Conservation (phyloP, 2,113 vertebrate species). For the Chaetorhynchus papuensis region DNA sequence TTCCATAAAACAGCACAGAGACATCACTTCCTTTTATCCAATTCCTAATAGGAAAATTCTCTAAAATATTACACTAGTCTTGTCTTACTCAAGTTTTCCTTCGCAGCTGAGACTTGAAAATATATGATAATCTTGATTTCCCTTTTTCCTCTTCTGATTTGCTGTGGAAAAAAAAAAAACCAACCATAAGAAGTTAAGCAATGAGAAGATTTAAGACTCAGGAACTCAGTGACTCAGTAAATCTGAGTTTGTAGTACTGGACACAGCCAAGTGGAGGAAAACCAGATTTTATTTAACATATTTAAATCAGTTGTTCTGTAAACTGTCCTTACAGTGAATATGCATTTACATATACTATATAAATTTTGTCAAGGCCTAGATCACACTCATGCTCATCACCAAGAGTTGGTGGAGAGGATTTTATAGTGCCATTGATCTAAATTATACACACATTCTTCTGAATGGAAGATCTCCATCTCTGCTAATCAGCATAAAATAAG, state of each 20-base stretch:
- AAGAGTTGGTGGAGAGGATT: background rate
- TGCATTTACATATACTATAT: background rate
- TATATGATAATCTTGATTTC: background rate
- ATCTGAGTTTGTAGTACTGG: background rate
- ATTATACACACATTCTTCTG: background rate
- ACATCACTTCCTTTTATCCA: background rate
- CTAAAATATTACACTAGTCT: background rate
- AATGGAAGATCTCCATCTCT: background rate
- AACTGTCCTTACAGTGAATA: background rate
- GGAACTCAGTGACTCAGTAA: background rate
- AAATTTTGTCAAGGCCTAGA: background rate
- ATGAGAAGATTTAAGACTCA: background rate
- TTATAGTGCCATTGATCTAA: background rate
- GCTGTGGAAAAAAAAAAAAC: background rate
- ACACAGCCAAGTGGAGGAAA: background rate
- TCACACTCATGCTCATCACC: background rate
- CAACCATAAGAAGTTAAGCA: background rate
- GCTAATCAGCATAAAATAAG: background rate
- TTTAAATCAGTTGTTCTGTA: background rate
- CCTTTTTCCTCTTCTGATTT: background rate
- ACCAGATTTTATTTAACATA: background rate
- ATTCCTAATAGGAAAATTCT: background rate
- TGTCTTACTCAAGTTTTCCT: background rate
- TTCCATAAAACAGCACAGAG: background rate
- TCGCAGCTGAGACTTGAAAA: background rate